Conservation (phyloP, 2,113 vertebrate genomes). For the Daboia siamensis region DNA sequence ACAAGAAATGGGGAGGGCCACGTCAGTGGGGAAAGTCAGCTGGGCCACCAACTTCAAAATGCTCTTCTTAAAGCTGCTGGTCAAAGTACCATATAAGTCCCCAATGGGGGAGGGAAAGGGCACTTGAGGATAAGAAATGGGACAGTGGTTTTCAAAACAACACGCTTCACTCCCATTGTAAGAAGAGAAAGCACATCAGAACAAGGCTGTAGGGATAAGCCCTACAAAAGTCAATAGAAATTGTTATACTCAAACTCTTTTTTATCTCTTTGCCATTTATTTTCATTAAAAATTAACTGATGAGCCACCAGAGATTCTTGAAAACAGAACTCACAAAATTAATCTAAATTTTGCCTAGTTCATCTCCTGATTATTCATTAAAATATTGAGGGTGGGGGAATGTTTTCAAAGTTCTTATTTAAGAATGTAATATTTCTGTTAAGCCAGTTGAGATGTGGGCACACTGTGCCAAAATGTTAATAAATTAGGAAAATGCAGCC, state of each 20-base stretch:
- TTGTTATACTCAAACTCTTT: neutral
- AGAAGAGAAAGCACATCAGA: neutral
- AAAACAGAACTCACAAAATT: neutral
- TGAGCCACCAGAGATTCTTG: neutral
- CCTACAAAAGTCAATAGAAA: neutral
- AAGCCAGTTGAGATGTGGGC: neutral
- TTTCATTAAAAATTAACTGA: neutral
- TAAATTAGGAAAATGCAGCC: neutral
- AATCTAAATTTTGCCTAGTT: neutral
- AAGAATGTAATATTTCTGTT: neutral
- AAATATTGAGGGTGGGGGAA: neutral
- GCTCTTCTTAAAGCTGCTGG: neutral
- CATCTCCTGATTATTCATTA: neutral
- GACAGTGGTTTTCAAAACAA: neutral
- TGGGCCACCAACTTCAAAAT: neutral
- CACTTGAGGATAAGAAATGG: neutral
- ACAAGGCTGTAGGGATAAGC: neutral
- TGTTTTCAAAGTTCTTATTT: neutral
- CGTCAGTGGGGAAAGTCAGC: neutral
- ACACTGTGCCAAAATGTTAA: neutral
- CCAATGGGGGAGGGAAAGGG: neutral
- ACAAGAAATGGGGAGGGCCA: neutral
- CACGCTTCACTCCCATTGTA: neutral
- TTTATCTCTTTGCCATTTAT: neutral
- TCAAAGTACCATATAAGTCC: neutral